These are phyloP conservation scores for Cynocephalus volans DNA, from an alignment of 2,113 vertebrate species.

Conservation along the genomic window DNA sequence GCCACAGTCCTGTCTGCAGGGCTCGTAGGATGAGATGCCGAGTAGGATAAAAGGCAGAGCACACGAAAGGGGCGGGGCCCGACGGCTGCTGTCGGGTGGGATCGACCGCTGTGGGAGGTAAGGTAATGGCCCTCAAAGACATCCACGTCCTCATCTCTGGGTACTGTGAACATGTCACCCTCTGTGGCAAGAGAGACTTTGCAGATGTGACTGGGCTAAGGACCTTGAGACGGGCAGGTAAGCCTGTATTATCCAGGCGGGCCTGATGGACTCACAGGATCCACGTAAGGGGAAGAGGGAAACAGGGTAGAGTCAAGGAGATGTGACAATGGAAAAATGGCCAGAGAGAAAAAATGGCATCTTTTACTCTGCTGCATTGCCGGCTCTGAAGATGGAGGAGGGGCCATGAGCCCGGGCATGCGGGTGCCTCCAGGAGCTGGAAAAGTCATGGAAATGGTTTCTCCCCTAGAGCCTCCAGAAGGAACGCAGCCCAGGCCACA, in stretches of 20 bases:
- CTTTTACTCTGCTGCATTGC: too few relatives aligned
- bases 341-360: too few relatives aligned
- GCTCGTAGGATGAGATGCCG: neutral
- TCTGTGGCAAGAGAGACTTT: neutral
- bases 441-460: too few relatives aligned
- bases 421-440: too few relatives aligned
- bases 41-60: neutral
- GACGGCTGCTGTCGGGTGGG: neutral
- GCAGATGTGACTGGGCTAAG: neutral
- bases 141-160: neutral
- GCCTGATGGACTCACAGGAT: neutral
- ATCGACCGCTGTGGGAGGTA: accelerated
- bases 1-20: neutral
- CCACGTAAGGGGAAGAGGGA: neutral
- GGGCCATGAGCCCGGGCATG: too few relatives aligned
- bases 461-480: too few relatives aligned
- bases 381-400: too few relatives aligned
- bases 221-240: neutral
- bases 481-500: too few relatives aligned
- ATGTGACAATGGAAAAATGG: too few relatives aligned
- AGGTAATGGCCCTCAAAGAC: neutral
- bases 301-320: neutral
- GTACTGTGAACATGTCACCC: neutral
- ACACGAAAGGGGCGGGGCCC: neutral
- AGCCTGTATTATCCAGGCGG: neutral